Percentiles rank a stretch among this genome's conserved stretches.
These are phyloP conservation scores for Lineus longissimus DNA, from an alignment of 1,140 invertebrate genomes.

Conservation along the genomic window DNA sequence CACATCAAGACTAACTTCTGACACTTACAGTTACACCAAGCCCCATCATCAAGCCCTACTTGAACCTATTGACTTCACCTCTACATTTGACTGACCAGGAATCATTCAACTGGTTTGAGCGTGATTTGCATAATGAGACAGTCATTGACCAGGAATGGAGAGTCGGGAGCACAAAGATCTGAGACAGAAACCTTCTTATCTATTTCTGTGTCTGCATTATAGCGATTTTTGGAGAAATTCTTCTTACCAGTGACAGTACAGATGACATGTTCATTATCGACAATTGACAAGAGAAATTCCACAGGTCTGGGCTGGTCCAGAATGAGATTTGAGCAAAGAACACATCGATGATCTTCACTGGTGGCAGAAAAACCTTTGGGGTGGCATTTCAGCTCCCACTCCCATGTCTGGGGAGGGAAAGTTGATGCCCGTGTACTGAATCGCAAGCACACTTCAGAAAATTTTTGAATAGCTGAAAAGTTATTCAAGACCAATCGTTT, in stretches of 20 bases:
- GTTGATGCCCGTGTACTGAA: constrained; percentile 52
- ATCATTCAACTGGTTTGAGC: constrained; percentile 40
- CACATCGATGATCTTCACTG: constrained; percentile 44
- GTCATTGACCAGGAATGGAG: constrained; percentile 37
- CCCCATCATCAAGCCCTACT: no score
- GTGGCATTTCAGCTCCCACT: constrained; percentile 53
- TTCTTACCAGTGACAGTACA: constrained; percentile 51
- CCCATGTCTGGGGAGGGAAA: constrained; percentile 51
- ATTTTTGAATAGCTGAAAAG: constrained; percentile 32
- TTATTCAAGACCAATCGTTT: constrained; percentile 48
- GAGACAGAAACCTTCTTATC: constrained; percentile 43
- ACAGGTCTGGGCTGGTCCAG: constrained; percentile 53
- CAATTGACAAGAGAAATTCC: constrained; percentile 52
- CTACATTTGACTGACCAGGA: no score
- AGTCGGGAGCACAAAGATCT: constrained; percentile 34
- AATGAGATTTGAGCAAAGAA: constrained; percentile 50
- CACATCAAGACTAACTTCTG: no score
- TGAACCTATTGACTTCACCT: no score
- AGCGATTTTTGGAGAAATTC: constrained; percentile 54
- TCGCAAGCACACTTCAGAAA: constrained; percentile 42
- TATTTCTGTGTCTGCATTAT: constrained; percentile 45
- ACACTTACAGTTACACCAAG: no score
- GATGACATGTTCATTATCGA: constrained; percentile 47
- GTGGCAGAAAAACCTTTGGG: constrained; percentile 40
- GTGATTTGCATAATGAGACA: constrained; percentile 39